These are phyloP conservation scores for Paracyclopina nana DNA, from an alignment of 1,140 invertebrate genomes.

Conservation along the genomic window DNA sequence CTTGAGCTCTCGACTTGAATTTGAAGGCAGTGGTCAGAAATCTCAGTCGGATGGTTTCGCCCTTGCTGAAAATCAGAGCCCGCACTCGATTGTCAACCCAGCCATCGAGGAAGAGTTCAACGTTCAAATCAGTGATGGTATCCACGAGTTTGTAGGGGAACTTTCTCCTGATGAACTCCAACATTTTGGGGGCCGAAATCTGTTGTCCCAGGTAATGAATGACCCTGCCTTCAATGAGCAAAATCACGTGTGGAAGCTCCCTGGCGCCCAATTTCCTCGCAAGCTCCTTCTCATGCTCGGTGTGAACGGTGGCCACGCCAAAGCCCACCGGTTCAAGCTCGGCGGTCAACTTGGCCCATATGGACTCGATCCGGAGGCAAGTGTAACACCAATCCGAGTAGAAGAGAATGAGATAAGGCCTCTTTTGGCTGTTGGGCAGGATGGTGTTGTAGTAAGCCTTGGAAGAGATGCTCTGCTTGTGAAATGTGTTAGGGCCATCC, in stretches of 20 bases:
- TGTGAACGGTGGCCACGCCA: constrained; percentile 19
- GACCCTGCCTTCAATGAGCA: constrained; percentile 50
- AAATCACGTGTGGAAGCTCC: constrained; percentile 31
- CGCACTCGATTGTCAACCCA: constrained; percentile 80
- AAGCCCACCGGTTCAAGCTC: constrained; percentile 50
- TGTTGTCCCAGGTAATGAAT: constrained; percentile 10
- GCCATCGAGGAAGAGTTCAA: constrained; percentile 56
- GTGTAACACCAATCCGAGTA: constrained; percentile 84
- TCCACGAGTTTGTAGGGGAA: constrained; percentile 56
- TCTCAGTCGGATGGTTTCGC: constrained; percentile 35
- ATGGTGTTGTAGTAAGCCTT: constrained; percentile 68
- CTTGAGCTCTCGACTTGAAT: constrained; percentile 60
- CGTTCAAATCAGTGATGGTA: constrained; percentile 45
- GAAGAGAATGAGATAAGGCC: constrained; percentile 62
- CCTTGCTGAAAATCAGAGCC: constrained; percentile 61
- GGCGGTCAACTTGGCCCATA: constrained; percentile 57
- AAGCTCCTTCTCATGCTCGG: constrained; percentile 16
- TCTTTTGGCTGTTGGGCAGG: constrained; percentile 52
- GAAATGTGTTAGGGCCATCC: constrained; percentile 38
- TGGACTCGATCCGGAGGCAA: constrained; percentile 56
- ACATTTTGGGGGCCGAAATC: constrained; percentile 3
- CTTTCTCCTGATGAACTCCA: constrained; percentile 62
- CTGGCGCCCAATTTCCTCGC: constrained; percentile 12
- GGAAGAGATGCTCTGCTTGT: constrained; percentile 52
- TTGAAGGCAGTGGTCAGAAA: constrained; percentile 74